Percentiles rank a stretch among this genome's conserved stretches.
Evolutionary conservation across 2,888 invertebrate genomes (phyloP).

Genomic region (Frankliniella intonsa): DNA sequence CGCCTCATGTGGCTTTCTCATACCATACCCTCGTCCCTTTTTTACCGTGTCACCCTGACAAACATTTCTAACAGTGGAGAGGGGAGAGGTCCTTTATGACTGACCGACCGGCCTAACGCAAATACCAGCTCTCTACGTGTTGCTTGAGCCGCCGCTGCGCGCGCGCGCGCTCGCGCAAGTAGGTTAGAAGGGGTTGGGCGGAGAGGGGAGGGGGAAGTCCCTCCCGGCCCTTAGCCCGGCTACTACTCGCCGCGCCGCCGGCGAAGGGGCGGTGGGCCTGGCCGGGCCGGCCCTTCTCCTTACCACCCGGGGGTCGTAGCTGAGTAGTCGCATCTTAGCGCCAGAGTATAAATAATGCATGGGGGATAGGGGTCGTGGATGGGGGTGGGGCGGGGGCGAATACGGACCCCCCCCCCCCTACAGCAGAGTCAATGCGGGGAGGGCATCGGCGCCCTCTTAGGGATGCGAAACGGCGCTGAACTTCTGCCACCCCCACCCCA

Average conservation of each 20-base stretch:
- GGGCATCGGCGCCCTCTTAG: neutral
- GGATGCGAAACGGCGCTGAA: neutral
- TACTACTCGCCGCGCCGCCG: neutral
- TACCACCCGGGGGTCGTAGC: neutral
- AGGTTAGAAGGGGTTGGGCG: too few species aligned
- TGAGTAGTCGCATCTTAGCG: neutral
- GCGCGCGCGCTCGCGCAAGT: too few species aligned
- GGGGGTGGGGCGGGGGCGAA: too few species aligned
- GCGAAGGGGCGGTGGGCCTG: too few species aligned
- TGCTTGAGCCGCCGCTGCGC: neutral
- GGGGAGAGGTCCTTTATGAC: neutral
- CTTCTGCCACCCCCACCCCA: too few species aligned
- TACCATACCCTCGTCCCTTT: too few species aligned
- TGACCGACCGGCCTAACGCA: neutral
- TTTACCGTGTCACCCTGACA: too few species aligned
- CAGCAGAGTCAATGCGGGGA: neutral
- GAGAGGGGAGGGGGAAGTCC: neutral
- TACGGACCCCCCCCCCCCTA: neutral
- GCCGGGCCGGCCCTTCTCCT: neutral
- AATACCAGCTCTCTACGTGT: neutral
- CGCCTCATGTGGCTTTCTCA: too few species aligned
- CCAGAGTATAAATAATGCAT: neutral
- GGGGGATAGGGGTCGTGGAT: neutral
- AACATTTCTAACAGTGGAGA: neutral
- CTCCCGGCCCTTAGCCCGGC: neutral